Base-by-base conservation (phyloP, 2,888 invertebrate species). In the Fragum sueziense region DNA sequence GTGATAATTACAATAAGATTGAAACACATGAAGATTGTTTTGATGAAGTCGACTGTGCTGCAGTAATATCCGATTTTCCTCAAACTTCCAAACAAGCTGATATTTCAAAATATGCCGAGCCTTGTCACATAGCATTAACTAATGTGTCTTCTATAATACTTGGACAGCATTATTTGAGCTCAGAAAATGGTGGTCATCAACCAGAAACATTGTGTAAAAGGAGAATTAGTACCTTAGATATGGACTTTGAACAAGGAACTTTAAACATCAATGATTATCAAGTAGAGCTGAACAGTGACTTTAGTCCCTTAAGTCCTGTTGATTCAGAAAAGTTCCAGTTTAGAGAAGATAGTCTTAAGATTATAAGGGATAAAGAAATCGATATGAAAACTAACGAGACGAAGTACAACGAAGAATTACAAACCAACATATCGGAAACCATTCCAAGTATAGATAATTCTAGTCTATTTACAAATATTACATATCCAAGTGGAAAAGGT, bases 181-280 rank as follows among this genome's bases (percentile, higher is more conserved):
- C 22, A 33, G 29, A 22, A 6, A 27, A 37, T 9, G 20, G 31
- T 27, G 9, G 33, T 0, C 22, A 73, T 37, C 1, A 14, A 9
- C 2, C 14, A 31, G 59, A 69, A 31, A 47, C 3, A 14, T 47
- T 14, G 17, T n/a, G 22, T 34, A 20, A 59, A 61, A 76, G 80
- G 29, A 81, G 67, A 70, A 72, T 81, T 22, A 78, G 59, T 51
- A 59, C 69, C 29, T 33, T 82, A 27, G 79, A 82, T 20, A 79
- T 82, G 79, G 79, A 82, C 33, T 82, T 62, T 79, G 79, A 82
- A 27, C 59, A 73, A 9, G 79, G 79, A 14, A 41, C n/a, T n/a
- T 61, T 82, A 62, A 37, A 31, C 20, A 69, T 82, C 17, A 79
- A 65, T 59, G 73, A 76, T 33, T 69, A 76, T 29, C 70, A 57